phyloP scores from a whole-genome alignment of 2,888 invertebrate genomes.

The Crepidodera aurea region DNA sequence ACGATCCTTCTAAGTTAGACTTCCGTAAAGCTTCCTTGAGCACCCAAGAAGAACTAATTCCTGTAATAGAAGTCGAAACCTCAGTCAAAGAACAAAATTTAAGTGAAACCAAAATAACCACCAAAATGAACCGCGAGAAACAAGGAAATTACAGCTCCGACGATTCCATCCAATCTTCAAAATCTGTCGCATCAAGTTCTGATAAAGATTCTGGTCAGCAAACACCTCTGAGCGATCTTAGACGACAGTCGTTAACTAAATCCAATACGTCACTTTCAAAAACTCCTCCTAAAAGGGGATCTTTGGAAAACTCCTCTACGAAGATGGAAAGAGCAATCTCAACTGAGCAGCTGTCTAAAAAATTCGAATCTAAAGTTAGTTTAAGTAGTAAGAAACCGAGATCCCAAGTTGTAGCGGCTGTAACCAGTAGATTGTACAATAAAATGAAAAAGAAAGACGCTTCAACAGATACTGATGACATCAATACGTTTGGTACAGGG shows the following conservation, averaged over 20 bases:
- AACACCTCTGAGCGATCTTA: slow-evolving; percentile 40
- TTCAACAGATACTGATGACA: slow-evolving; percentile 55
- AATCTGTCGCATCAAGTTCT: slow-evolving; percentile 36
- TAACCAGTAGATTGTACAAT: slow-evolving; percentile 73
- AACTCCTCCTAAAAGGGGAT: slow-evolving; percentile 32
- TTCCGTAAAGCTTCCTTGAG: not conserved
- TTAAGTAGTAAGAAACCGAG: slow-evolving; percentile 57
- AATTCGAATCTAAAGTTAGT: slow-evolving; percentile 51
- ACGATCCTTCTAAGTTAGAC: not conserved
- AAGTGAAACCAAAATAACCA: slow-evolving; percentile 43
- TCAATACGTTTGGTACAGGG: slow-evolving; percentile 28
- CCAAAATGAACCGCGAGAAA: slow-evolving; percentile 45
- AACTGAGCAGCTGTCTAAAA: slow-evolving; percentile 45
- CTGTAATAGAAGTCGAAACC: slow-evolving; percentile 55
- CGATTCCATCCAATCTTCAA: slow-evolving; percentile 43
- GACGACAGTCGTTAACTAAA: slow-evolving; percentile 51
- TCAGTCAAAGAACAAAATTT: slow-evolving; percentile 42
- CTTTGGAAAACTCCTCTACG: slow-evolving; percentile 28
- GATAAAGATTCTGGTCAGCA: slow-evolving; percentile 29
- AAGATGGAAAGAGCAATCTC: slow-evolving; percentile 45
- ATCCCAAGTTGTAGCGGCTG: slow-evolving; percentile 75
- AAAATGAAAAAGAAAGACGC: slow-evolving; percentile 67
- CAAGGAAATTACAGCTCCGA: slow-evolving; percentile 48
- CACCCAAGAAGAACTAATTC: slow-evolving; percentile 52
- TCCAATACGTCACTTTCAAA: slow-evolving; percentile 30